phyloP scores from a whole-genome alignment of 1,140 invertebrate species.

The Pseudachorutes palmiensis region DNA sequence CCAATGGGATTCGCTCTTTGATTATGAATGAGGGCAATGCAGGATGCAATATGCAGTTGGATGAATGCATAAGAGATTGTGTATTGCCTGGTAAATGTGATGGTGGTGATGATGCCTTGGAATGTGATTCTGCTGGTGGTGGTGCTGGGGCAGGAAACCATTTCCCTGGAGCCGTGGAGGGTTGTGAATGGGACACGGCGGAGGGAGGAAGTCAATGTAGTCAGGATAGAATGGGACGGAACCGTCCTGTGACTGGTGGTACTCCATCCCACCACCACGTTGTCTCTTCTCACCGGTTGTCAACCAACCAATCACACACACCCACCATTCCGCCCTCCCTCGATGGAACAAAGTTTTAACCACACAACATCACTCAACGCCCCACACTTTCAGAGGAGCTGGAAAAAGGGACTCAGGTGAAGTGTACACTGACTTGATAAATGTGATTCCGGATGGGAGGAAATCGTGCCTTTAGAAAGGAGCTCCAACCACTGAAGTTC shows the following conservation, averaged over 20 bases:
- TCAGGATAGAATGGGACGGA: slow-evolving; percentile 33
- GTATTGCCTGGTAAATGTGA: slow-evolving; percentile 22
- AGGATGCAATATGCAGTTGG: neutral
- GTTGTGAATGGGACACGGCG: slow-evolving; percentile 39
- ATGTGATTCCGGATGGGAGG: too few species aligned
- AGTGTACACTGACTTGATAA: neutral
- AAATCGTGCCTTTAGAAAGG: neutral
- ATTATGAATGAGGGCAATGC: too few species aligned
- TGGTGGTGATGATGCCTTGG: slow-evolving; percentile 34
- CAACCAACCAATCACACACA: slow-evolving; percentile 10
- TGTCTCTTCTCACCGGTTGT: too few species aligned
- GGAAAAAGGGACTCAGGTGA: neutral
- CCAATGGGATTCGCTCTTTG: neutral
- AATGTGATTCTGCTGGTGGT: slow-evolving; percentile 32
- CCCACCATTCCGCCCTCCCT: neutral
- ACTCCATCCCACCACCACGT: too few species aligned
- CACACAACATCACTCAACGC: neutral
- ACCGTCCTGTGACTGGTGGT: slow-evolving; percentile 16
- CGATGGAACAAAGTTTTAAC: too few species aligned
- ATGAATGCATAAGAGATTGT: neutral
- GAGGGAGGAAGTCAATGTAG: slow-evolving; percentile 37
- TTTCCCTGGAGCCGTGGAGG: slow-evolving; percentile 32
- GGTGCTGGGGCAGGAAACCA: slow-evolving; percentile 36
- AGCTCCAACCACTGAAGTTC: too few species aligned
- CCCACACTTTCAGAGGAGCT: neutral